These are phyloP conservation scores for Serinus canaria DNA, from an alignment of 2,113 vertebrate genomes.

Conservation along the genomic window DNA sequence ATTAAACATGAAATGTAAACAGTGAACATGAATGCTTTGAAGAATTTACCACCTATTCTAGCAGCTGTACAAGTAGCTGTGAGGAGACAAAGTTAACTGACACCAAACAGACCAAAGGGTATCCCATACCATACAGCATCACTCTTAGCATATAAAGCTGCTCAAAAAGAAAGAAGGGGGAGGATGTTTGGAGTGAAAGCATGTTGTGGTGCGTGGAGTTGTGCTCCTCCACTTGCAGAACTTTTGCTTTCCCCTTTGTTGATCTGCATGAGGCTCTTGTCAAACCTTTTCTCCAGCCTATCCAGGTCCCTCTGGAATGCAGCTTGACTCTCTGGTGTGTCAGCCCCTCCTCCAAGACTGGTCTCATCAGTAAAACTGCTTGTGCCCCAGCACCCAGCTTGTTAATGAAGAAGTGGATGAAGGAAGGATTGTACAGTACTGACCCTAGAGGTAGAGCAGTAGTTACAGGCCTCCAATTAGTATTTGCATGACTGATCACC, in stretches of 20 bases:
- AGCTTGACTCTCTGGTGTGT: neutral
- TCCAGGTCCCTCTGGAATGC: neutral
- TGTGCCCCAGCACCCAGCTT: neutral
- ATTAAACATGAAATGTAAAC: neutral
- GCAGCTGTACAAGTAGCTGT: neutral
- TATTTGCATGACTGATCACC: neutral
- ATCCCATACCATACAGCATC: too few species aligned
- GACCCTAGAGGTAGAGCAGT: neutral
- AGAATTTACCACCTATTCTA: neutral
- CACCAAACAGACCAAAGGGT: neutral
- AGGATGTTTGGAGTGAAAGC: neutral
- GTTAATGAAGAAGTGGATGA: neutral
- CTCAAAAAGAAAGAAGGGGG: neutral
- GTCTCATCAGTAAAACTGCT: neutral
- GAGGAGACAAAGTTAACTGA: neutral
- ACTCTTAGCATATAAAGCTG: neutral
- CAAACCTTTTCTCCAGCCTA: neutral
- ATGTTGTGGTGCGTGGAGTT: rapidly evolving
- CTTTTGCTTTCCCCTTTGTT: neutral
- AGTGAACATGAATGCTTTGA: neutral
- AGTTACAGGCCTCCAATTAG: neutral
- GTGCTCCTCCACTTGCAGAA: neutral
- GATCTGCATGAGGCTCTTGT: neutral
- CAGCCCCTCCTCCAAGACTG: neutral
- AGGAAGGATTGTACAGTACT: neutral